A percentile compares a stretch with the other conserved stretches of the same genome.
Conservation (phyloP, 2,797 vertebrate species). For the Tinamus major region DNA sequence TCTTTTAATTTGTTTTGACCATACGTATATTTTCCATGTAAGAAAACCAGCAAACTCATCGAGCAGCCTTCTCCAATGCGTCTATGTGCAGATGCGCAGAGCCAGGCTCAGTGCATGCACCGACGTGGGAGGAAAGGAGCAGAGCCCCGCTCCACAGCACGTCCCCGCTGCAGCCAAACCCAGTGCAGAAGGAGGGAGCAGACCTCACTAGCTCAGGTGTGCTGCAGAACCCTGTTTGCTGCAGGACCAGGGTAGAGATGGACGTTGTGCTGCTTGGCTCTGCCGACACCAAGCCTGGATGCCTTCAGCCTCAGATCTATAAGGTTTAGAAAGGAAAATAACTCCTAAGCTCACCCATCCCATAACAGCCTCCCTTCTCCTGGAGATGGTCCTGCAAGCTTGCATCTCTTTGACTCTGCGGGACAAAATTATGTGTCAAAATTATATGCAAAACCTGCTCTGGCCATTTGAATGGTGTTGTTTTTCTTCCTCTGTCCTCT, state of each 20-base stretch:
- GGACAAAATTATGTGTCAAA: not conserved
- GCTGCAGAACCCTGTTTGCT: too few species aligned
- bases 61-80: not conserved
- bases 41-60: not conserved
- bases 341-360: not conserved
- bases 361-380: not conserved
- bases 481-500: not conserved
- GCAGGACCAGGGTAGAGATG: not conserved
- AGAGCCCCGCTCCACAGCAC: not conserved
- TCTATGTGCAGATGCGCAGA: not conserved
- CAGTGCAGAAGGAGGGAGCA: not conserved
- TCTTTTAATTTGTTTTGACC: constrained; percentile 24
- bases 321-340: not conserved
- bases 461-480: not conserved
- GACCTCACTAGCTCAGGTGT: not conserved
- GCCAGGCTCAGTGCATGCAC: fast-evolving
- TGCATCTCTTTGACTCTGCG: not conserved
- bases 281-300: not conserved
- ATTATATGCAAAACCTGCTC: not conserved
- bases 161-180: not conserved
- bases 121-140: not conserved
- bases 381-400: not conserved
- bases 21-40: not conserved
- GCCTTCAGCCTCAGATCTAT: not conserved
- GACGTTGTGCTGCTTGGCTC: not conserved